These are phyloP conservation scores for Trypoxylus dichotomus DNA, from an alignment of 1,140 invertebrate species.

Conservation along the genomic window DNA sequence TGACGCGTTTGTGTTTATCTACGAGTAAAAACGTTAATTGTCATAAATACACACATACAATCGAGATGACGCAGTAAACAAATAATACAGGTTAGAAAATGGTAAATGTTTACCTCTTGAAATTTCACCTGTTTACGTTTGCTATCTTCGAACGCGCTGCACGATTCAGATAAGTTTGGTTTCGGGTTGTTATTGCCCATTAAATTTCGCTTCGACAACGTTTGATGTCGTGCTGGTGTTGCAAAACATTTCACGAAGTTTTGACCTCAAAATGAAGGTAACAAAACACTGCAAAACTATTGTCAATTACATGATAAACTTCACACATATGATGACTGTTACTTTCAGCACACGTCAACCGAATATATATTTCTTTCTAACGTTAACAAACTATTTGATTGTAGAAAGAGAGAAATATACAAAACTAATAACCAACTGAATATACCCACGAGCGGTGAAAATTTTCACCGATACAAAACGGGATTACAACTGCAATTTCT, in stretches of 20 bases:
- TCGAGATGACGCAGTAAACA: slow-evolving; percentile 32
- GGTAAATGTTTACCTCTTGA: slow-evolving; percentile 29
- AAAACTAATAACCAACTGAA: neutral
- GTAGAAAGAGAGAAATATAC: neutral
- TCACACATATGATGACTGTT: slow-evolving; percentile 9
- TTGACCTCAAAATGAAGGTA: slow-evolving; percentile 29
- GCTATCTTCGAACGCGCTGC: slow-evolving; percentile 2
- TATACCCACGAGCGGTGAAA: neutral
- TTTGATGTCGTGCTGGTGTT: neutral
- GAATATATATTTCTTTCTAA: neutral
- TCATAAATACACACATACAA: slow-evolving; percentile 10
- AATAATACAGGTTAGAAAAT: slow-evolving; percentile 33
- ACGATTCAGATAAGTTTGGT: neutral
- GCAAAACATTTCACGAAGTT: slow-evolving; percentile 29
- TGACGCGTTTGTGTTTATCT: slow-evolving; percentile 25
- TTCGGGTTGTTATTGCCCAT: slow-evolving; percentile 33
- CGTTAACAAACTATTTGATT: neutral
- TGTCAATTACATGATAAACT: slow-evolving; percentile 17
- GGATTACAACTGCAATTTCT: neutral
- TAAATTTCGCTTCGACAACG: slow-evolving; percentile 25
- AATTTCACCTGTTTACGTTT: slow-evolving; percentile 26
- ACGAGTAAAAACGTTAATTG: slow-evolving; percentile 8
- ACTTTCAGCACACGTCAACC: neutral
- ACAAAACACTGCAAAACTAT: slow-evolving; percentile 29
- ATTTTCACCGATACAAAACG: neutral